Evolutionary conservation across 1,140 invertebrate species (phyloP), one percentile per base, ranked within the genome.

Genomic region (Brachystomella parvula): DNA sequence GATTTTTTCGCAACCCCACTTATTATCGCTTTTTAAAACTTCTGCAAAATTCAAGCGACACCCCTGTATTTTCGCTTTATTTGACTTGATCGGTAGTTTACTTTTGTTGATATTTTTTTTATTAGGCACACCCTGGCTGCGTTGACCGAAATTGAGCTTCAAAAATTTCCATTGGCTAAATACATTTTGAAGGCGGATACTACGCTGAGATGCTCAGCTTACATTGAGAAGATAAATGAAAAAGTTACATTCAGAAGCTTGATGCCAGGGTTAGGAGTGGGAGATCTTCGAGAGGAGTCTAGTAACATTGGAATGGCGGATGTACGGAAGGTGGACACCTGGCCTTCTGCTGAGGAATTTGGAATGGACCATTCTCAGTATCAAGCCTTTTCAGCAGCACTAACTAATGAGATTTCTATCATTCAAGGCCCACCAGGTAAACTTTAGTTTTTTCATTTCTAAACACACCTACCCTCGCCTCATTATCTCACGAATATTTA

Each of bases 371-470:
- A 79, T 39, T 80, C 80, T 57, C 86, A 89, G 75, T 77, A 78
- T 47, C 73, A 73, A 9, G 86, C 86, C 0, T 83, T 82, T 67
- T 76, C 78, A 66, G 76, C 81, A 28, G 84, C 84, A 0, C 70
- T 87, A 19, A 82, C 78, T 0, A 78, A 80, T 56, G 82, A 87
- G 73, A 83, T 87, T 70, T 79, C 83, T 2, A 77, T 93, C 0
- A 91, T 92, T 67, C 90, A 92, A 80, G 86, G 86, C 0, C 85
- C 86, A 9, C 89, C 89, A 0, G 89, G 89, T 2, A 31, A 39
- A 39, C 35, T n/a, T n/a, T 9, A 39, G 19, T 39, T 39, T 19
- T 19, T 39, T 32, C 28, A 62, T 3, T 39, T 39, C 6, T 39
- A 39, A 39, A 6, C 6, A 39, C 6, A 9, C 35, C 19, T 6